These are phyloP conservation scores for Chauna torquata DNA, from an alignment of 2,113 vertebrate species.

Conservation along the genomic window DNA sequence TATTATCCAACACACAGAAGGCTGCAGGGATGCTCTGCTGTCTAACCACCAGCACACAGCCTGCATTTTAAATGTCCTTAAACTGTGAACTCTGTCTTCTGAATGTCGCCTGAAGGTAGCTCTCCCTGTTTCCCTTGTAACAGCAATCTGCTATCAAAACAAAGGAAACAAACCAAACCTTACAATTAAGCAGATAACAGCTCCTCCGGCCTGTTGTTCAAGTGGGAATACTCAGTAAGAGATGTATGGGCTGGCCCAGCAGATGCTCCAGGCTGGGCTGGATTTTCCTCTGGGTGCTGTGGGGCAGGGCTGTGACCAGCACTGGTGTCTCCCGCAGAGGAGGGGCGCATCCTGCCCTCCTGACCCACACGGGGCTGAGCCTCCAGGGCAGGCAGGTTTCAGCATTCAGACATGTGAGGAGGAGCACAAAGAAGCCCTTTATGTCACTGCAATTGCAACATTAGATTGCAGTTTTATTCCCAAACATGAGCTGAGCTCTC, in stretches of 20 bases:
- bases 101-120: neutral
- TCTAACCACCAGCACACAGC: neutral
- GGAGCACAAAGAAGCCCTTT: constrained; percentile 72
- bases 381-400: constrained; percentile 58
- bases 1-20: neutral
- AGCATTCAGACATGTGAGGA: constrained; percentile 34
- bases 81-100: neutral
- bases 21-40: neutral
- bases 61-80: neutral
- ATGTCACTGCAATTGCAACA: constrained; percentile 64
- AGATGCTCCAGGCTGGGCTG: neutral
- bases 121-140: neutral
- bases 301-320: neutral
- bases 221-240: neutral
- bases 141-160: neutral
- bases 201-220: neutral
- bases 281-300: neutral
- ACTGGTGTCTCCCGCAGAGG: neutral
- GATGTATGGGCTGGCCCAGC: rapidly evolving
- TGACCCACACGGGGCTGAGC: constrained; percentile 17
- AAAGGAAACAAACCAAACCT: neutral
- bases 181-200: neutral
- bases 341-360: constrained; percentile 41
- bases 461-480: constrained; percentile 70
- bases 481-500: constrained; percentile 63